Evolutionary conservation across 2,113 vertebrate genomes (phyloP).

Genomic region (Zosterops japonicus): DNA sequence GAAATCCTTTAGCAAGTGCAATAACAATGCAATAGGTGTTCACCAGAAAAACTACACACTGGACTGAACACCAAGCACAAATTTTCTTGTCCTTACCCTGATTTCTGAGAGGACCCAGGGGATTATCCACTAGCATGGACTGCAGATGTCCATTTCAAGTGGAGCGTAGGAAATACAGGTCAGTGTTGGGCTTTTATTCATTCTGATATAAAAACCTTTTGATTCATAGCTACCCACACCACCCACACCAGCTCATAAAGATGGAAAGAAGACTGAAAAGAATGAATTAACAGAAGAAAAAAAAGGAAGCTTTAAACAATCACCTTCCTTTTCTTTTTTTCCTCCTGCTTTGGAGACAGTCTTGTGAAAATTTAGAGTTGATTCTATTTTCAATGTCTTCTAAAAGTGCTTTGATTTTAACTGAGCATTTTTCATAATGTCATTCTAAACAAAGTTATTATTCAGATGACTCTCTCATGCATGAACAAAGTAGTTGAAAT

Average conservation of each 20-base stretch:
- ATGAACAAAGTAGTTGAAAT: slow-evolving; percentile 25
- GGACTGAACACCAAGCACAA: background rate
- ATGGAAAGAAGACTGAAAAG: background rate
- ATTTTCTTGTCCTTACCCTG: background rate
- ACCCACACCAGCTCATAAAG: background rate
- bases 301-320: background rate
- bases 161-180: background rate
- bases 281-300: background rate
- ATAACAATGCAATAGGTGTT: background rate
- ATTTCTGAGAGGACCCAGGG: background rate
- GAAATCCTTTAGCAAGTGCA: background rate
- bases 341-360: background rate
- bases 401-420: slow-evolving; percentile 27
- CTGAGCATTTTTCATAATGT: slow-evolving; percentile 42
- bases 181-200: background rate
- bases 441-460: slow-evolving; percentile 51
- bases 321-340: accelerated
- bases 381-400: slow-evolving; percentile 19
- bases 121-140: background rate
- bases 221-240: background rate
- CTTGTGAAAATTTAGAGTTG: background rate
- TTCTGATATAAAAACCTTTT: background rate
- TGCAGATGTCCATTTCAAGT: background rate
- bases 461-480: slow-evolving; percentile 30
- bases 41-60: background rate